phyloP scores from a whole-genome alignment of 2,888 invertebrate genomes.

The Polydrusus tereticollis region DNA sequence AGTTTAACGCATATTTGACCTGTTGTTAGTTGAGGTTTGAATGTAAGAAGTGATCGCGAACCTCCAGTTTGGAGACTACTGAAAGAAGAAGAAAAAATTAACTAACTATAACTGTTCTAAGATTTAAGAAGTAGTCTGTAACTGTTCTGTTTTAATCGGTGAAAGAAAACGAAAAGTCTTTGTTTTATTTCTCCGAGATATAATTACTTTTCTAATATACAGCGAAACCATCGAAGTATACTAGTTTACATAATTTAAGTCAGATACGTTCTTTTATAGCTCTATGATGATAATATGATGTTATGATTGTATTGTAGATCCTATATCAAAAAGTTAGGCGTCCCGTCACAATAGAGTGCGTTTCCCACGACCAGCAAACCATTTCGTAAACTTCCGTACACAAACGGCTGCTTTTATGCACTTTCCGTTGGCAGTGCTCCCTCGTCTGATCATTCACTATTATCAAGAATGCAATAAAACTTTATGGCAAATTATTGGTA shows the following conservation, averaged over 20 bases:
- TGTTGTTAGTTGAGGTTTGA: too few species aligned
- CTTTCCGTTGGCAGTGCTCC: neutral
- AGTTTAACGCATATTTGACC: too few species aligned
- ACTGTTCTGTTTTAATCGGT: too few species aligned
- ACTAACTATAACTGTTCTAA: too few species aligned
- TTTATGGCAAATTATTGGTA: neutral
- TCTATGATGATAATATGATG: neutral
- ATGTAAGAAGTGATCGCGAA: too few species aligned
- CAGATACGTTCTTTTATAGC: neutral
- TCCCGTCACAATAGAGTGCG: conserved; percentile 35
- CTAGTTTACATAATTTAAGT: neutral
- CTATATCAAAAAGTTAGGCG: conserved; percentile 12
- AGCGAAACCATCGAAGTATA: too few species aligned
- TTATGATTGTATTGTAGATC: conserved; percentile 7
- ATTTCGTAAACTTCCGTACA: conserved; percentile 39
- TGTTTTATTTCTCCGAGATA: too few species aligned
- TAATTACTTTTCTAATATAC: too few species aligned
- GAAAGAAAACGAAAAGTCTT: too few species aligned
- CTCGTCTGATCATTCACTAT: conserved; percentile 4
- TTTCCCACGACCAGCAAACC: conserved; percentile 29
- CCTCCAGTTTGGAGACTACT: too few species aligned
- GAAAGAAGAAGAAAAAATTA: too few species aligned
- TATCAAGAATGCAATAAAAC: conserved; percentile 13
- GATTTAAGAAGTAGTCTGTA: too few species aligned
- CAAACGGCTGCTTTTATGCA: neutral